Conservation (phyloP, 2,797 vertebrate species). For the Lutjanus argentimaculatus region DNA sequence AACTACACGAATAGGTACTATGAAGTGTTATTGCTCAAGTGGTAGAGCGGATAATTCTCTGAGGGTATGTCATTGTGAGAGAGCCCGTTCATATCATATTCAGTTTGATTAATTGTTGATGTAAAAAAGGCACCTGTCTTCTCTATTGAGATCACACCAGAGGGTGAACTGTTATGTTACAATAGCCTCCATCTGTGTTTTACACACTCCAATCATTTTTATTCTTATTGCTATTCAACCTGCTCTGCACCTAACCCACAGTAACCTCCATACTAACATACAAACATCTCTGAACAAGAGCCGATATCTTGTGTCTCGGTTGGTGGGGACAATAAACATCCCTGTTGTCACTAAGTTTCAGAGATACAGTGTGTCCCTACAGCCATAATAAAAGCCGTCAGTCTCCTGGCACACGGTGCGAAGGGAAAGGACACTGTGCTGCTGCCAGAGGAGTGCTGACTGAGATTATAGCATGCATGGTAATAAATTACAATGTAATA, state of each 20-base stretch:
- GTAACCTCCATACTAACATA: not conserved
- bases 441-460: too few relatives aligned
- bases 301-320: too few relatives aligned
- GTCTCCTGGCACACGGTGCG: too few relatives aligned
- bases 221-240: not conserved
- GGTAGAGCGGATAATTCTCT: not conserved
- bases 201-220: not conserved
- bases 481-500: too few relatives aligned
- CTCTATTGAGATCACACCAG: not conserved
- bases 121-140: not conserved
- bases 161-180: not conserved
- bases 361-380: too few relatives aligned
- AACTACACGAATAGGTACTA: not conserved
- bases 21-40: not conserved
- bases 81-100: not conserved
- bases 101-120: not conserved
- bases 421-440: too few relatives aligned
- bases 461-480: too few relatives aligned
- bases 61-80: not conserved
- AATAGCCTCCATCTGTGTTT: not conserved
- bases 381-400: too few relatives aligned
- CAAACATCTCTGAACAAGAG: not conserved
- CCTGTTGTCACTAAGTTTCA: too few relatives aligned
- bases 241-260: not conserved
- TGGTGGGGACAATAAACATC: too few relatives aligned